Percentiles rank a stretch among this genome's conserved stretches.
Conservation (phyloP, 2,888 invertebrate species). For the Priapulus caudatus region DNA sequence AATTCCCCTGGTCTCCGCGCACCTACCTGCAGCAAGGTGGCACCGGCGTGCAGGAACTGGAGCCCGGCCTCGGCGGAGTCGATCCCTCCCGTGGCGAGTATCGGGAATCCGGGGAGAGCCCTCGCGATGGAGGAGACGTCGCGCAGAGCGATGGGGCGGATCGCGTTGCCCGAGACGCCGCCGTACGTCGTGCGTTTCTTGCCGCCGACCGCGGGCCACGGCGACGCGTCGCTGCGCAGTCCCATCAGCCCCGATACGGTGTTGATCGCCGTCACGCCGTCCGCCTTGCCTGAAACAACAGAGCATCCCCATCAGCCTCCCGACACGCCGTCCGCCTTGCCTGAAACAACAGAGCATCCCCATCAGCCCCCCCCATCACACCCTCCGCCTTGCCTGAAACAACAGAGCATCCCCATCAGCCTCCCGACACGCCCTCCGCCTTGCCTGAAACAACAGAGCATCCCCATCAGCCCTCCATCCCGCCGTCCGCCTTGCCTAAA, state of each 20-base stretch:
- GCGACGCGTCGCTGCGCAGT: conserved; percentile 59
- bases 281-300: conserved; percentile 59
- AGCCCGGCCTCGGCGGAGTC: conserved; percentile 89
- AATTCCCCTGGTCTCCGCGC: too few species aligned
- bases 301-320: conserved; percentile 73
- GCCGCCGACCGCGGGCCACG: conserved; percentile 82
- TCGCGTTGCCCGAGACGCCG: conserved; percentile 80
- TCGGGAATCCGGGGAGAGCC: conserved; percentile 71
- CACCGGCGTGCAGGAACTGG: conserved; percentile 89
- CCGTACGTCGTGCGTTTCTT: conserved; percentile 78
- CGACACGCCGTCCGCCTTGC: conserved; percentile 69
- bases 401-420: conserved; percentile 56
- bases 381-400: conserved; percentile 71
- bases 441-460: conserved; percentile 70
- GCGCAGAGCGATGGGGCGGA: conserved; percentile 78
- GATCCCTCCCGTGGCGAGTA: conserved; percentile 90
- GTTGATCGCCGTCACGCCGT: conserved; percentile 93
- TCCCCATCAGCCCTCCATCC: conserved; percentile 89
- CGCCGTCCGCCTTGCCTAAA: conserved; percentile 77
- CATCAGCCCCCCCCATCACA: conserved; percentile 93
- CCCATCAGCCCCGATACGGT: conserved; percentile 92
- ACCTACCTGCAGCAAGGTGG: conserved; percentile 82
- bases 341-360: conserved; percentile 83
- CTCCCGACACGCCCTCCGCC: conserved; percentile 81
- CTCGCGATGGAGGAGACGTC: conserved; percentile 80